Base-by-base conservation (phyloP, 2,797 vertebrate genomes). In the Macrochelys suwanniensis region DNA sequence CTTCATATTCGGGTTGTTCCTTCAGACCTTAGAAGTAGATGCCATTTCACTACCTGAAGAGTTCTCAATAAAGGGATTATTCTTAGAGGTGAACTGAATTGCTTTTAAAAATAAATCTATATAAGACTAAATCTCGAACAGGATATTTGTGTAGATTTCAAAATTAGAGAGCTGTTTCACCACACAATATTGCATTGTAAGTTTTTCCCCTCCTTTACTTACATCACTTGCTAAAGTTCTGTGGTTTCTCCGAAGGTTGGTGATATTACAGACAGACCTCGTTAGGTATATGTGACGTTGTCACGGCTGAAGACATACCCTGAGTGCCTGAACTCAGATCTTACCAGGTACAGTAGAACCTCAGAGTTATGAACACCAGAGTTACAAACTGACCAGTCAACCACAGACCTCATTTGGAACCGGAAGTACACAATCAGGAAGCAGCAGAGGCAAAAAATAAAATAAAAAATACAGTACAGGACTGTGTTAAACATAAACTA, bases 101-200 rank as follows among this genome's bases (percentile, higher is more conserved):
- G 7, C 71, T 47, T 76, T 76, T 74, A 45, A 74, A 74, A 74
- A 71, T 71, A 11, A 26, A 74, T 25, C 6, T 33, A 5, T 16
- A n/a, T 74, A 45, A 45, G 19, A 74, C 37, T 74, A 54, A 87
- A 82, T 49, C 23, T 80, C 45, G 17, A 25, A 28, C 9, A 9
- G 17, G 33, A 53, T 85, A 88, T 88, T 56, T 26, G 7, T 56
- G 25, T 80, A 0, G 0, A 49, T 16, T 65, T 79, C 68, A 84
- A 26, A 42, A 42, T 74, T 42, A 37, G 19, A 74, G 21, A 17
- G 21, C 19, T 12, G 5, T 45, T 74, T 74, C 42, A 45, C 11
- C 57, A 89, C 59, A 59, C 31, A 94, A 76, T 89, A 42, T 42
- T 42, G 37, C 76, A 53, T 88, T n/a, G 3, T 53, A 84, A 17